Conservation (phyloP, 2,113 vertebrate species). For the Tiliqua scincoides region DNA sequence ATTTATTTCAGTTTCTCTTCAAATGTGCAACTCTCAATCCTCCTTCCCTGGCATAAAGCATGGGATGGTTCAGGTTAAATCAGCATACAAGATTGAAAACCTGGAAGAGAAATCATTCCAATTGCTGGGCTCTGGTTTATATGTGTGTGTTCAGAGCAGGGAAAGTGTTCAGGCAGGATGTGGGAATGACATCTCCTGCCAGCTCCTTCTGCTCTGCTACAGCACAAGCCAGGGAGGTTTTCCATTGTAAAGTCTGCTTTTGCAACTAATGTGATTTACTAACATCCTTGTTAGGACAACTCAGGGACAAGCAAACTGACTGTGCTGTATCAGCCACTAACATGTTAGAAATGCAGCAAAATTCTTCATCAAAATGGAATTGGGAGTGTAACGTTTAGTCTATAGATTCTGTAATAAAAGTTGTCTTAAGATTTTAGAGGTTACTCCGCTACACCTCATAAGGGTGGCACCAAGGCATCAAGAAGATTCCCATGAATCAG, state of each 20-base stretch:
- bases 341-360: neutral
- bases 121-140: slow-evolving; percentile 24
- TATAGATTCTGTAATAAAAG: no score
- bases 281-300: slow-evolving; percentile 25
- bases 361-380: no score
- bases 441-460: no score
- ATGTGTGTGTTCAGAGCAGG: neutral
- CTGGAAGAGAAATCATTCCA: slow-evolving; percentile 62
- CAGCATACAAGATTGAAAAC: slow-evolving; percentile 65
- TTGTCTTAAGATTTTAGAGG: no score
- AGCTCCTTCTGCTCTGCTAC: slow-evolving; percentile 35
- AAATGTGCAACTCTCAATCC: slow-evolving; percentile 76
- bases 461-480: no score
- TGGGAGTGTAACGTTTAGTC: no score
- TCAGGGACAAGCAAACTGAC: slow-evolving; percentile 15
- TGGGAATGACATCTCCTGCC: slow-evolving; percentile 34
- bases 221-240: neutral
- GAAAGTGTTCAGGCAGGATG: slow-evolving; percentile 52
- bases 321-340: neutral
- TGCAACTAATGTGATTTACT: slow-evolving; percentile 48
- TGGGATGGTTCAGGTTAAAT: slow-evolving; percentile 77
- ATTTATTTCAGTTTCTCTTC: slow-evolving; percentile 54
- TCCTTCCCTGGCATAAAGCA: slow-evolving; percentile 68
- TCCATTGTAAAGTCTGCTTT: slow-evolving; percentile 42
- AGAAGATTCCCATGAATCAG: no score